A percentile compares a stretch with the other conserved stretches of the same genome.
phyloP scores from a whole-genome alignment of 30 jellyfish, hydroid and myxozoan species.

The Aurelia aurita complex sp. Pacific region DNA sequence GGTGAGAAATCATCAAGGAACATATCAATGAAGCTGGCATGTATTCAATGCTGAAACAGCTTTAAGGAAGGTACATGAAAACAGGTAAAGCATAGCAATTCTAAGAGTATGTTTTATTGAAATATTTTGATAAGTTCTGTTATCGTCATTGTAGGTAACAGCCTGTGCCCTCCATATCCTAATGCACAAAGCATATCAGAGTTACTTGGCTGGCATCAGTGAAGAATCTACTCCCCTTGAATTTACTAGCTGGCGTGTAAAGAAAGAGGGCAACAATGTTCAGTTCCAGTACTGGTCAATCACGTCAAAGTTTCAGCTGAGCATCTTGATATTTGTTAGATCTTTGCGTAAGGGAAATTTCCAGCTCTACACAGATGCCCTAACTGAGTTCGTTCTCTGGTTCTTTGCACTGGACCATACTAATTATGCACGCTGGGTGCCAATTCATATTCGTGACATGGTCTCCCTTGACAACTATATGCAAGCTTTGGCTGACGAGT shows the following conservation, averaged over 20 bases:
- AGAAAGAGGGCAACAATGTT: not conserved
- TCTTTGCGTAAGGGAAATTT: not conserved
- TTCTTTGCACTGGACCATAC: not conserved
- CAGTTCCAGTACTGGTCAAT: constrained; percentile 44
- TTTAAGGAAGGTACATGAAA: too few relatives aligned
- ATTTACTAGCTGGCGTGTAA: not conserved
- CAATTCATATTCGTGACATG: not conserved
- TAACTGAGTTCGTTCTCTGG: not conserved
- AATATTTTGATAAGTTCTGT: too few relatives aligned
- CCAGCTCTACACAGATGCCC: not conserved
- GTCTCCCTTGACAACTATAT: not conserved
- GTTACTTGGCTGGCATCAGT: too few relatives aligned
- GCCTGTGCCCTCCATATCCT: too few relatives aligned
- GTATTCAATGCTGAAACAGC: too few relatives aligned
- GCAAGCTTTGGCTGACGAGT: not conserved
- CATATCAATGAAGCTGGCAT: too few relatives aligned
- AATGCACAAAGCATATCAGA: too few relatives aligned
- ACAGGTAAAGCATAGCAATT: too few relatives aligned
- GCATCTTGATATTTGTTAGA: constrained; percentile 8
- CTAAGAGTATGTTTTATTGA: too few relatives aligned
- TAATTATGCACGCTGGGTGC: constrained; percentile 9
- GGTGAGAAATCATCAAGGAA: too few relatives aligned
- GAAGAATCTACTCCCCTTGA: too few relatives aligned
- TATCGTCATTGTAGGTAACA: too few relatives aligned
- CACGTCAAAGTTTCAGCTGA: constrained; percentile 8